Evolutionary conservation across 1,140 invertebrate genomes (phyloP), one percentile per base, ranked within the genome.

Genomic region (Odontomachus brunneus): DNA sequence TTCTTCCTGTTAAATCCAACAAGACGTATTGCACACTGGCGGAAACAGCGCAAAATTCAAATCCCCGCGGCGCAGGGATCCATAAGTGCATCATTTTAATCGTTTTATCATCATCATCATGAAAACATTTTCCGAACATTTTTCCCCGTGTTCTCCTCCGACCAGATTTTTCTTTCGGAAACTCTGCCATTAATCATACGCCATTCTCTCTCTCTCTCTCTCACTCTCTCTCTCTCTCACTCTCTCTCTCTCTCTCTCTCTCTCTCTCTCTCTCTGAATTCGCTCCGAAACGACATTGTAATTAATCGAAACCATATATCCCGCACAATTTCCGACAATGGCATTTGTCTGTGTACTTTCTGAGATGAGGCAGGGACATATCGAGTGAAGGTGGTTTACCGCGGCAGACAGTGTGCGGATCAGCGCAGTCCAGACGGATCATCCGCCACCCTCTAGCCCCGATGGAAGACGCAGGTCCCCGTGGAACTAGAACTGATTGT

Each of bases 401-500:
- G 22, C 57, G 33, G 49, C 9, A 57, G n/a, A 44, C 72, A 53
- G 29, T 81, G 53, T 49, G 63, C 26, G 67, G 55, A 82, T 85
- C 76, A 72, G 62, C 71, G 24, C 49, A 65, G 71, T 69, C 65
- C 62, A 82, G 67, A 26, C 60, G 53, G 48, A 49, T 69, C 59
- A 82, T 82, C 74, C 38, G 12, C 53, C 51, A 62, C 51, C 55
- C 48, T n/a, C 65, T 53, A 26, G 19, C 44, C 48, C 12, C 26
- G 29, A 62, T 49, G 29, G 24, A 71, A n/a, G 49, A 66, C 51
- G 63, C 33, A 29, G 59, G 22, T 76, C 60, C 57, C 67, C 65
- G 19, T 55, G 49, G 60, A 85, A 88, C 84, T 73, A 82, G 84
- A 84, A 88, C 88, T 92, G 90, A 93, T 92, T 93, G 91, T 93